Percentiles rank a stretch among this genome's conserved stretches.
Conservation (phyloP, 2,888 invertebrate species). For the Julus scandinavius region DNA sequence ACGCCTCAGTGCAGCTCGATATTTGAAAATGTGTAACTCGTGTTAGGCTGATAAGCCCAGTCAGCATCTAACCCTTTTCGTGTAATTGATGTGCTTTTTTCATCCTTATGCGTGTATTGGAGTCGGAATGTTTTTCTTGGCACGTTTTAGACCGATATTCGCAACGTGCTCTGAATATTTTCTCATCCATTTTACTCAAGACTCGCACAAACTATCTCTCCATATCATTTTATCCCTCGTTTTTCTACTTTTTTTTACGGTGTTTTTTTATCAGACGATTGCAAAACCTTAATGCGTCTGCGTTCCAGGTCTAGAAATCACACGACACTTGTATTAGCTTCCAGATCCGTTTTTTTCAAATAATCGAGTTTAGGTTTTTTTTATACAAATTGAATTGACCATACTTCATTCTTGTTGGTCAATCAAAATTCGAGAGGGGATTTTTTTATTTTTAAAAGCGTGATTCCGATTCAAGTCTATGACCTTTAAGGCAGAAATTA, state of each 20-base stretch:
- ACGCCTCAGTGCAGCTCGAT: conserved; percentile 6
- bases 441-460: not conserved
- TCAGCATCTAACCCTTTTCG: conserved; percentile 46
- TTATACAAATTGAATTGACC: conserved; percentile 17
- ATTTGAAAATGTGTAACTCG: conserved; percentile 39
- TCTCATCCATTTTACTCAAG: conserved; percentile 20
- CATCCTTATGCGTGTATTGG: conserved; percentile 33
- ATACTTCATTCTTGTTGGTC: not conserved
- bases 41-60: conserved; percentile 37
- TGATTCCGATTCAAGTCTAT: not conserved
- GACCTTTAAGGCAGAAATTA: not conserved
- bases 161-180: not conserved
- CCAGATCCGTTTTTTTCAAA: conserved; percentile 20
- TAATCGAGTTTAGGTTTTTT: not conserved
- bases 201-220: not conserved
- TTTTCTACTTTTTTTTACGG: not conserved
- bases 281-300: not conserved
- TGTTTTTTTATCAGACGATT: not conserved
- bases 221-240: conserved; percentile 10
- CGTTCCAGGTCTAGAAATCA: not conserved
- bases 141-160: conserved; percentile 39
- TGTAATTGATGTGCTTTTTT: conserved; percentile 43
- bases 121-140: conserved; percentile 15
- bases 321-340: not conserved
- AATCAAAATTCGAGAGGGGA: not conserved